Evolutionary conservation across 2,113 vertebrate species (phyloP).

Genomic region (Poecilia latipinna): DNA sequence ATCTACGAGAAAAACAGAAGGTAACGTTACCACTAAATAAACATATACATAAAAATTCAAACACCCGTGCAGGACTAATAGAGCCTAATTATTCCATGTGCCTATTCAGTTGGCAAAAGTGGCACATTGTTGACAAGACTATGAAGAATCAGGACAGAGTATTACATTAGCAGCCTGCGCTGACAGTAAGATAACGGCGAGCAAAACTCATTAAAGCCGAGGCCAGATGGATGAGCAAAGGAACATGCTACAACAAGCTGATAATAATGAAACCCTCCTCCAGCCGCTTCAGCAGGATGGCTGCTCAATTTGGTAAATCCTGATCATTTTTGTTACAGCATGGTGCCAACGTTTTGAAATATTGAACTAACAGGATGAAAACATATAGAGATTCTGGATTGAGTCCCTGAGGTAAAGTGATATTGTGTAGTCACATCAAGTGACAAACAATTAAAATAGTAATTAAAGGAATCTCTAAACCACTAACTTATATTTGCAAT

Average conservation of each 20-base stretch:
- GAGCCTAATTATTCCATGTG: too few relatives aligned
- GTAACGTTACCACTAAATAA: too few relatives aligned
- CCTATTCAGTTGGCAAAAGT: background rate
- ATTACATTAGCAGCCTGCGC: conserved; percentile 1
- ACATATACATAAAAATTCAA: too few relatives aligned
- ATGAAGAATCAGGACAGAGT: background rate
- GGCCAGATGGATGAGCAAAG: conserved; percentile 43
- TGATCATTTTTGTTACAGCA: background rate
- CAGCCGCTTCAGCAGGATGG: conserved; percentile 13
- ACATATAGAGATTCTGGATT: background rate
- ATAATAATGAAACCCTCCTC: conserved; percentile 12
- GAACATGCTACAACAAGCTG: conserved; percentile 13
- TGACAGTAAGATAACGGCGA: conserved; percentile 19
- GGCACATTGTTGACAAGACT: background rate
- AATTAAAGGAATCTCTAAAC: too few relatives aligned
- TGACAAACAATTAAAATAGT: too few relatives aligned
- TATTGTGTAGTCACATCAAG: background rate
- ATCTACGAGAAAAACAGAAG: conserved; percentile 65
- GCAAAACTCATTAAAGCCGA: conserved; percentile 38
- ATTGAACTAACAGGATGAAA: background rate
- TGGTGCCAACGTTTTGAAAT: background rate
- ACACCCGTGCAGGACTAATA: background rate
- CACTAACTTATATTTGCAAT: too few relatives aligned
- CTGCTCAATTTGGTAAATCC: conserved; percentile 1
- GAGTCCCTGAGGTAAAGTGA: background rate